A percentile compares a stretch with the other conserved stretches of the same genome.
Evolutionary conservation across 2,113 vertebrate species (phyloP).

Genomic region (Syrmaticus mikado): DNA sequence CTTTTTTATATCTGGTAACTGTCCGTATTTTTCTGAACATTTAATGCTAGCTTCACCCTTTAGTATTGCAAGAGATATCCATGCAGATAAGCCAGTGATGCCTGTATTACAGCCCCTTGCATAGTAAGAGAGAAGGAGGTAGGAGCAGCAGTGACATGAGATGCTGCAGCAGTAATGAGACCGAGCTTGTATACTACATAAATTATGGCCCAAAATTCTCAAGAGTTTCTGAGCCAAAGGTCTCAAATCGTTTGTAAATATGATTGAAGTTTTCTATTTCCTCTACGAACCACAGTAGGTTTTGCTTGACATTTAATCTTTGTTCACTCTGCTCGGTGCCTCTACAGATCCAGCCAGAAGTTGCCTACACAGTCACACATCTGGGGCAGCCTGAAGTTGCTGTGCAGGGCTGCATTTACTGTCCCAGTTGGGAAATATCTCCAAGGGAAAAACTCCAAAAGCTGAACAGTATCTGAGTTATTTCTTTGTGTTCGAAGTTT

Average conservation of each 20-base stretch:
- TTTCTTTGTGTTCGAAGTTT: background rate
- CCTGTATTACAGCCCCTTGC: background rate
- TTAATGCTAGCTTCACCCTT: background rate
- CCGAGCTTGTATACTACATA: background rate
- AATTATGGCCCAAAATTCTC: too few relatives aligned
- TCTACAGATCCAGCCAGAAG: background rate
- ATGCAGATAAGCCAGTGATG: too few relatives aligned
- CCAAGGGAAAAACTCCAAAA: background rate
- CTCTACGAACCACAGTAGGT: rapidly evolving
- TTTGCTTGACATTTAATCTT: background rate
- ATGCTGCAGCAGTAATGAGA: background rate
- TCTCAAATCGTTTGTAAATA: background rate
- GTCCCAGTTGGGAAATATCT: background rate
- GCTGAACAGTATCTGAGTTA: background rate
- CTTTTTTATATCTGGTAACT: background rate
- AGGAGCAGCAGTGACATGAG: background rate
- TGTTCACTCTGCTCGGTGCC: background rate
- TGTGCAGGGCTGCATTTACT: background rate
- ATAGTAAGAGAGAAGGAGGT: background rate
- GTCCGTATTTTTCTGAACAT: background rate
- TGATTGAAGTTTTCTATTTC: background rate
- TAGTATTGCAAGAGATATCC: background rate
- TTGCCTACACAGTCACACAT: background rate
- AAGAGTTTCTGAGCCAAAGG: background rate
- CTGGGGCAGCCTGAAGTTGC: background rate